A percentile compares a stretch with the other conserved stretches of the same genome.
Evolutionary conservation across 2,113 vertebrate genomes (phyloP).

Genomic region (Saccopteryx leptura): DNA sequence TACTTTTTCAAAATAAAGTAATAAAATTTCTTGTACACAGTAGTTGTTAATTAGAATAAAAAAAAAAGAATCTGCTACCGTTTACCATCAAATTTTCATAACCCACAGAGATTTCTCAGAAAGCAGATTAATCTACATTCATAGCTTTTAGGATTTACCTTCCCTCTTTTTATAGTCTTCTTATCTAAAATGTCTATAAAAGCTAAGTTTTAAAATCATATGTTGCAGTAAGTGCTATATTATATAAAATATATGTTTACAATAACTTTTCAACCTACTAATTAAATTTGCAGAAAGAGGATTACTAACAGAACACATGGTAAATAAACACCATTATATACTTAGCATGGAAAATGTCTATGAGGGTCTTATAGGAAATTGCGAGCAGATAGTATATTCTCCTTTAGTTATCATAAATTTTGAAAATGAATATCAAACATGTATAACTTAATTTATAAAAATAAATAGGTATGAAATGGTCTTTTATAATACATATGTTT

Average conservation of each 20-base stretch:
- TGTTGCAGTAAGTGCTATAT: neutral
- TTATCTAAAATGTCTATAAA: neutral
- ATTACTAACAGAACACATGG: neutral
- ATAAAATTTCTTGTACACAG: neutral
- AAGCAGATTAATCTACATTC: neutral
- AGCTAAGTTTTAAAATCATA: neutral
- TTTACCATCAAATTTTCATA: slow-evolving; percentile 47
- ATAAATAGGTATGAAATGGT: neutral
- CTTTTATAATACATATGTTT: neutral
- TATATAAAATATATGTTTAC: slow-evolving; percentile 32
- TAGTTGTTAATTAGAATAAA: neutral
- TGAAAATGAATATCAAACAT: slow-evolving; percentile 6
- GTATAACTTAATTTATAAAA: neutral
- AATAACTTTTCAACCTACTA: slow-evolving; percentile 39
- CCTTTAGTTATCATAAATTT: neutral
- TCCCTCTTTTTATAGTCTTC: neutral
- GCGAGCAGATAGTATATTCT: neutral
- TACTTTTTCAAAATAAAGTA: slow-evolving; percentile 22
- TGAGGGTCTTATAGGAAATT: neutral
- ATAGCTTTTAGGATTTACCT: slow-evolving; percentile 6
- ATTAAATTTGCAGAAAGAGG: slow-evolving; percentile 1
- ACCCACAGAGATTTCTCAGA: slow-evolving; percentile 14
- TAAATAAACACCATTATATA: neutral
- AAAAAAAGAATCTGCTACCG: neutral
- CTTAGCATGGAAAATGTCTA: neutral